Percentiles rank a stretch among this genome's conserved stretches.
Conservation (phyloP, 2,113 vertebrate genomes). For the Brachypteracias leptosomus region DNA sequence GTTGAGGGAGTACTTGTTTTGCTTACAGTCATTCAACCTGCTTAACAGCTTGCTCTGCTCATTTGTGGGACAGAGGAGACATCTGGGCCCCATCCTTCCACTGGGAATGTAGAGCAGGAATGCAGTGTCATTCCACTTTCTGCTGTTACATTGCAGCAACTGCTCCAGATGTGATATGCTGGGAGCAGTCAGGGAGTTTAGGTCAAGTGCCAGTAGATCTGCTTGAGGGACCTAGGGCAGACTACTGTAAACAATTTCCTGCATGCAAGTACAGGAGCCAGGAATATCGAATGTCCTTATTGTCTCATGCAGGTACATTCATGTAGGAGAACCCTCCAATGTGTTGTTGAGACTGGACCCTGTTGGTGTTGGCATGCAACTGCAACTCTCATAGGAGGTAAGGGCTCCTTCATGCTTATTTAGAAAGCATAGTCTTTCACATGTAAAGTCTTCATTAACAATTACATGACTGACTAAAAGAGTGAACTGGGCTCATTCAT, state of each 20-base stretch:
- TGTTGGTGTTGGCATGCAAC: background rate
- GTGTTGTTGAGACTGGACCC: background rate
- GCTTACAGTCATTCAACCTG: conserved; percentile 55
- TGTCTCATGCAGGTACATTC: background rate
- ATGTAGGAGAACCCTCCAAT: background rate
- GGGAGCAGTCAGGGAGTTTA: background rate
- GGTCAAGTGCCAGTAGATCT: background rate
- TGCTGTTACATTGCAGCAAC: background rate
- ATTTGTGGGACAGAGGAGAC: background rate
- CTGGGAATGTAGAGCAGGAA: background rate
- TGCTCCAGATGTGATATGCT: background rate
- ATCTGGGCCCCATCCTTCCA: background rate
- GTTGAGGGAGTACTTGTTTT: conserved; percentile 56
- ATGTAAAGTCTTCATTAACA: background rate
- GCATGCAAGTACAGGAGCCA: background rate
- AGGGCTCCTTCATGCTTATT: background rate
- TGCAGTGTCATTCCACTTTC: background rate
- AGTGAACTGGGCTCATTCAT: background rate
- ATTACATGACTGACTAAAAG: background rate
- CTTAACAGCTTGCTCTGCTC: conserved; percentile 30
- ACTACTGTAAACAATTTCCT: background rate
- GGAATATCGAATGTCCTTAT: background rate
- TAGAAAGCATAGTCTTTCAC: background rate
- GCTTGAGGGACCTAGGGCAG: background rate
- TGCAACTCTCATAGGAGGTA: background rate